Conservation (phyloP, 2,888 invertebrate species). For the Ophion costatus region DNA sequence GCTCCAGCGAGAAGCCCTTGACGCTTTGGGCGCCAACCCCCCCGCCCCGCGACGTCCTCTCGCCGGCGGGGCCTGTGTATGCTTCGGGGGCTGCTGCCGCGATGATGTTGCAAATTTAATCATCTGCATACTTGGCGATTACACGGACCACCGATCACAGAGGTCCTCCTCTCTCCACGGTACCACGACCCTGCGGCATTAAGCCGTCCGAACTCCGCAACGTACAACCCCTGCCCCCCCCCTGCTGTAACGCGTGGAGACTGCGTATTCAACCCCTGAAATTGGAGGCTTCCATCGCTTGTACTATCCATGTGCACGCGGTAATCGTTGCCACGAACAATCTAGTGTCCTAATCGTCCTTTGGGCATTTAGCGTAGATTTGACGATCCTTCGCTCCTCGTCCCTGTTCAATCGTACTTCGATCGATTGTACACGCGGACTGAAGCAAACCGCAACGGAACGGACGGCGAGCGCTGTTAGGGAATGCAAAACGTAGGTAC, state of each 20-base stretch:
- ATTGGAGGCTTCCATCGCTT: not conserved
- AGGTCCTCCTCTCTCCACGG: conserved; percentile 74
- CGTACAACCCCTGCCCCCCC: conserved; percentile 7
- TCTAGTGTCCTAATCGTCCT: conserved; percentile 58
- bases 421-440: not conserved
- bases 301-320: not conserved
- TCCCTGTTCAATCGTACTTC: not conserved
- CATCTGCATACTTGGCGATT: conserved; percentile 84
- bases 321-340: conserved; percentile 31
- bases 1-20: conserved; percentile 47
- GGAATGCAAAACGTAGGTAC: not conserved
- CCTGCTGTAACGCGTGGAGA: not conserved
- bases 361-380: conserved; percentile 33
- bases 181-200: conserved; percentile 72
- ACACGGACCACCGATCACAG: conserved; percentile 83
- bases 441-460: not conserved
- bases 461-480: not conserved
- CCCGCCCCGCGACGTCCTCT: conserved; percentile 19
- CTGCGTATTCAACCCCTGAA: not conserved
- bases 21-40: conserved; percentile 57
- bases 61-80: conserved; percentile 68
- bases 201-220: conserved; percentile 66
- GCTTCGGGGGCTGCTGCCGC: conserved; percentile 80
- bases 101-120: conserved; percentile 84
- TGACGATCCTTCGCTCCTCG: not conserved